Evolutionary conservation across 2,113 vertebrate genomes (phyloP).

Genomic region (Salminus brasiliensis): DNA sequence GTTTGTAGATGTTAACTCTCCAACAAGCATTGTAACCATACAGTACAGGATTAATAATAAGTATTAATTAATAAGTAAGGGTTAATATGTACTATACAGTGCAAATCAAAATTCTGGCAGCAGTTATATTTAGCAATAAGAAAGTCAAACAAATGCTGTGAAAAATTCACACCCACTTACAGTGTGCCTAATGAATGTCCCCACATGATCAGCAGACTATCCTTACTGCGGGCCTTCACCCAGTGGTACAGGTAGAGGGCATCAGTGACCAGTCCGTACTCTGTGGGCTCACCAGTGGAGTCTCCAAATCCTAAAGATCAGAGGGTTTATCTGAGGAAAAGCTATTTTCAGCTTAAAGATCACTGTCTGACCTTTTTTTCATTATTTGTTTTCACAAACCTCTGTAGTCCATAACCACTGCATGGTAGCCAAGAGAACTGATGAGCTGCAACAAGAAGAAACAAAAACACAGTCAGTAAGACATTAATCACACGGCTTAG

Average conservation of each 20-base stretch:
- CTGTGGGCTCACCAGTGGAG: conserved; percentile 83
- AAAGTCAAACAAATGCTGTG: no score
- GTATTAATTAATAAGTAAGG: background rate
- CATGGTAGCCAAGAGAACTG: conserved; percentile 85
- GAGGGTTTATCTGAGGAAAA: background rate
- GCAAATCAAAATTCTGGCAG: no score
- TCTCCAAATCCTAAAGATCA: conserved; percentile 87
- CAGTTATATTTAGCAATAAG: no score
- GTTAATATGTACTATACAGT: no score
- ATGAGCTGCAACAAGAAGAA: conserved; percentile 81
- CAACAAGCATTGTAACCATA: no score
- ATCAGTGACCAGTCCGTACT: conserved; percentile 81
- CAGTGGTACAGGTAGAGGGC: conserved; percentile 84
- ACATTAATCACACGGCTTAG: background rate
- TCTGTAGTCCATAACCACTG: conserved; percentile 88
- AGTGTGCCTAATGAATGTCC: conserved; percentile 90
- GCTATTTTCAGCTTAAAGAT: background rate
- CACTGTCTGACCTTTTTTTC: no score
- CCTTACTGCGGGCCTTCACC: conserved; percentile 80
- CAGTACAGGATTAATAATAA: no score
- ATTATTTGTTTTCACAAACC: conserved; percentile 74
- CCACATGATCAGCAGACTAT: conserved; percentile 84
- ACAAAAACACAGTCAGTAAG: background rate
- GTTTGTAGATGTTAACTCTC: no score
- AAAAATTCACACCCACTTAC: conserved; percentile 75